These are phyloP conservation scores for Caenorhabditis angaria DNA, from an alignment of 2,888 invertebrate species.

Conservation along the genomic window DNA sequence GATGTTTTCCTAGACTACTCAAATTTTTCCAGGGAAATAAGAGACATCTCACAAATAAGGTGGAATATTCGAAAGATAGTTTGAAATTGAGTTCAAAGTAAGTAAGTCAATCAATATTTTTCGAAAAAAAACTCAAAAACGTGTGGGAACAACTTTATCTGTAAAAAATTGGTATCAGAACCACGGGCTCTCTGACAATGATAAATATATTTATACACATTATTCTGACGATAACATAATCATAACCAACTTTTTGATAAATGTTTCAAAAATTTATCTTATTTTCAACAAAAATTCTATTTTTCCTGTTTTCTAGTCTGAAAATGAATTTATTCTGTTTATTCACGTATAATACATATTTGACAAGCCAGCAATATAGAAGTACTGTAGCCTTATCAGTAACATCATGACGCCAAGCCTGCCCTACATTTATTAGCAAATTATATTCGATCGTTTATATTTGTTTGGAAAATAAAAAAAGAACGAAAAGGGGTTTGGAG, in stretches of 20 bases:
- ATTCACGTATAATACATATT: neutral
- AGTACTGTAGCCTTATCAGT: neutral
- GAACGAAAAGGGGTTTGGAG: neutral
- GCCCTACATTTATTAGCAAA: neutral
- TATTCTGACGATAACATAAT: neutral
- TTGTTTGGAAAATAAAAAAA: neutral
- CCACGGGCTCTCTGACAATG: neutral
- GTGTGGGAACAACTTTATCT: neutral
- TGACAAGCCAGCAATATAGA: neutral
- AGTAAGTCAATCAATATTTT: too few species aligned
- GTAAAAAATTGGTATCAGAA: conserved; percentile 1
- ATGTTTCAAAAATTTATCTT: too few species aligned
- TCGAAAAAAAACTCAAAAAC: too few species aligned
- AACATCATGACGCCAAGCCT: neutral
- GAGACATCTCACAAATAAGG: too few species aligned
- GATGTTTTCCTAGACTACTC: too few species aligned
- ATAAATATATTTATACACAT: conserved; percentile 1
- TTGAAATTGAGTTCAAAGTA: too few species aligned
- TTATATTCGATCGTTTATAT: neutral
- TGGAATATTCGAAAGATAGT: too few species aligned
- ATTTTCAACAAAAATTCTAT: neutral
- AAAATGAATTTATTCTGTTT: neutral
- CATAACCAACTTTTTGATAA: too few species aligned
- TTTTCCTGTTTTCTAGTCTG: neutral
- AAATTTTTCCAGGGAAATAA: too few species aligned